phyloP scores from a whole-genome alignment of 1,140 invertebrate genomes.

The Leguminivora glycinivorella region DNA sequence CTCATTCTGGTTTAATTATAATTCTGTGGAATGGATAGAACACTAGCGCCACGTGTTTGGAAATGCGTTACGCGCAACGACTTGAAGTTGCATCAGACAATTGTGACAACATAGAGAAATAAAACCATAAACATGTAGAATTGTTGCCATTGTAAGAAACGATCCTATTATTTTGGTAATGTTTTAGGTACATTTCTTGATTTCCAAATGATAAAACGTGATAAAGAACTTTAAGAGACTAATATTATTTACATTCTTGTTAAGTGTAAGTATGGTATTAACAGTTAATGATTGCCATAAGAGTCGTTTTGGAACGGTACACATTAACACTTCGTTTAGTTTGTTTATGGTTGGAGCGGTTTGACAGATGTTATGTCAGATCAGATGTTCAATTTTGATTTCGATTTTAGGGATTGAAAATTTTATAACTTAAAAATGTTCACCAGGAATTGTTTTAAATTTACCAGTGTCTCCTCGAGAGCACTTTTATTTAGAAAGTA shows the following conservation, averaged over 20 bases:
- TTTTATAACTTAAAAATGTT: constrained; percentile 49
- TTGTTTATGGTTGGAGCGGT: neutral
- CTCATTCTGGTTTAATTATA: too few species aligned
- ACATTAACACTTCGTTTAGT: neutral
- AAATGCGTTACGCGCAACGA: constrained; percentile 22
- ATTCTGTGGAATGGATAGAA: too few species aligned
- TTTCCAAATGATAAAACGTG: too few species aligned
- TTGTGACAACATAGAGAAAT: neutral
- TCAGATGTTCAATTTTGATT: neutral
- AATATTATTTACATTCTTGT: too few species aligned
- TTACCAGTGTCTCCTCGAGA: constrained; percentile 40
- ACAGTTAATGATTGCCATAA: neutral
- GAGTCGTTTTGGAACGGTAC: too few species aligned
- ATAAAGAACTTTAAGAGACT: too few species aligned
- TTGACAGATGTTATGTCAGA: neutral
- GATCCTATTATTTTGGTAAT: too few species aligned
- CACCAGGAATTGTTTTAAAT: constrained; percentile 47
- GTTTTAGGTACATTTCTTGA: too few species aligned
- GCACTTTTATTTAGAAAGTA: constrained; percentile 40
- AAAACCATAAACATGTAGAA: constrained; percentile 6
- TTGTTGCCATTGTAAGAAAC: neutral
- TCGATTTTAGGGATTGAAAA: constrained; percentile 28
- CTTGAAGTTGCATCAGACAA: neutral
- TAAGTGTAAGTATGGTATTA: too few species aligned
- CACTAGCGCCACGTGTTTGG: constrained; percentile 61